phyloP scores from a whole-genome alignment of 1,140 invertebrate genomes.

The Ostrea denselamellosa region DNA sequence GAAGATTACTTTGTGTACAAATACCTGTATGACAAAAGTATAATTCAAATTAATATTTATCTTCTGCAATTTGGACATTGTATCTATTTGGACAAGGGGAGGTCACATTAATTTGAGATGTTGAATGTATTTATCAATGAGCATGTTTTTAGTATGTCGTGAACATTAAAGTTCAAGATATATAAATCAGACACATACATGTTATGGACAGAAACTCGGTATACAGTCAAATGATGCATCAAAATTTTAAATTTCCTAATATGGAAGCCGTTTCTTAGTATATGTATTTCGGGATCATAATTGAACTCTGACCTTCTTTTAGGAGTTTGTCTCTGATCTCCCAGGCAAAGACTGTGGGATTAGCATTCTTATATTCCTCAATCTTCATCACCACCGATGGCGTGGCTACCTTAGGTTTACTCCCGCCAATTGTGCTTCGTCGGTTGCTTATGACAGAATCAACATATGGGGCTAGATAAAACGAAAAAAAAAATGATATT shows the following conservation, averaged over 20 bases:
- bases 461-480: conserved; percentile 86
- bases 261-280: no score
- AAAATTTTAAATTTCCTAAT: no score
- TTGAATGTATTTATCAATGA: background rate
- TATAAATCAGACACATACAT: no score
- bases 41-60: background rate
- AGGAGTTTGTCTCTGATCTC: conserved; percentile 97
- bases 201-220: no score
- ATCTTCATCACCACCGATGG: conserved; percentile 98
- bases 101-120: background rate
- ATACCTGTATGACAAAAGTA: conserved; percentile 83
- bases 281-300: no score
- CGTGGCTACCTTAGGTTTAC: conserved; percentile 99
- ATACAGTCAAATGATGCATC: no score
- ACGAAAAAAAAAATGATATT: background rate
- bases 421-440: conserved; percentile 97
- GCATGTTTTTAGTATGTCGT: no score
- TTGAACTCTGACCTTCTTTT: conserved; percentile 89
- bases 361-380: conserved; percentile 97
- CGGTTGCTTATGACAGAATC: conserved; percentile 89
- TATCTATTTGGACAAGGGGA: background rate
- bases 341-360: conserved; percentile 99
- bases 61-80: background rate
- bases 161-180: no score
- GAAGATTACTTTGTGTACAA: conserved; percentile 98